phyloP scores from a whole-genome alignment of 2,888 invertebrate genomes.

The Micropterix aruncella region DNA sequence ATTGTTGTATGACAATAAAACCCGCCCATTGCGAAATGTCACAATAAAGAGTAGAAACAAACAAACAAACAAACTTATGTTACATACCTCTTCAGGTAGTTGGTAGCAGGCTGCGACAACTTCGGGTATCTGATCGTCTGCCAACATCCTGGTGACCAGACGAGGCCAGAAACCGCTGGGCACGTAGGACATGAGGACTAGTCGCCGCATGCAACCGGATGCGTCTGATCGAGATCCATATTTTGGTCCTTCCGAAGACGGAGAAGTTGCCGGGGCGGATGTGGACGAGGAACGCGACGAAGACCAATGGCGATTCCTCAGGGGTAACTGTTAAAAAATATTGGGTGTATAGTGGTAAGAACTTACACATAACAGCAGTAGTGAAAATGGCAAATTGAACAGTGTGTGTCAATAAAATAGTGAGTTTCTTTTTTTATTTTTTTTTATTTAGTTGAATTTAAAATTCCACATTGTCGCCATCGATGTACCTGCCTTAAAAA shows the following conservation, averaged over 20 bases:
- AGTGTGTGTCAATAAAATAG: too few relatives aligned
- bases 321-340: conserved; percentile 17
- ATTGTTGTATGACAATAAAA: too few relatives aligned
- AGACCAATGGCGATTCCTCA: conserved; percentile 20
- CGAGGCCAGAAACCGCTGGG: conserved; percentile 98
- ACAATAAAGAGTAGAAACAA: too few relatives aligned
- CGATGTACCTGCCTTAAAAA: too few relatives aligned
- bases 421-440: too few relatives aligned
- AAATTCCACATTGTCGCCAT: too few relatives aligned
- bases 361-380: neutral
- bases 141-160: conserved; percentile 80
- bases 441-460: too few relatives aligned
- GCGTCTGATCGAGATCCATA: conserved; percentile 7
- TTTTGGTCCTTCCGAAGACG: conserved; percentile 12
- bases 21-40: too few relatives aligned
- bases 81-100: conserved; percentile 50
- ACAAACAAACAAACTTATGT: too few relatives aligned
- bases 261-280: conserved; percentile 17
- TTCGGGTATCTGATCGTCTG: conserved; percentile 73
- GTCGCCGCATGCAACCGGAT: conserved; percentile 37
- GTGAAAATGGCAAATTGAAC: conserved; percentile 12
- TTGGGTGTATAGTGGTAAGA: neutral
- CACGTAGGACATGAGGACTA: conserved; percentile 91
- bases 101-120: conserved; percentile 62
- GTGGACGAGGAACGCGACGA: conserved; percentile 12